A percentile compares a stretch with the other conserved stretches of the same genome.
Evolutionary conservation across 1,140 invertebrate species (phyloP).

Genomic region (Solenopsis invicta): DNA sequence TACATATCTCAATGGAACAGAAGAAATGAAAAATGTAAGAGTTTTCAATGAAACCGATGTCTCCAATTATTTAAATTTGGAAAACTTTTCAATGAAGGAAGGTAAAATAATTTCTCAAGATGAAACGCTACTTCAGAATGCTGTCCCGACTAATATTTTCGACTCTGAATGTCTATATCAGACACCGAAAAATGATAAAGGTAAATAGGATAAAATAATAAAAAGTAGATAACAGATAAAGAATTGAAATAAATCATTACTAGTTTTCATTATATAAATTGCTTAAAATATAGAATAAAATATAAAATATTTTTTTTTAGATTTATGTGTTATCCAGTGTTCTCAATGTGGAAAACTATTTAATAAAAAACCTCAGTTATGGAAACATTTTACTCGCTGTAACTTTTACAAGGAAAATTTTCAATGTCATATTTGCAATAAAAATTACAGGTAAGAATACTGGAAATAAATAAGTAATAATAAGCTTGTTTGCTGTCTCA

Average conservation of each 20-base stretch:
- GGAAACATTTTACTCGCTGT: slow-evolving; percentile 71
- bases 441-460: slow-evolving; percentile 74
- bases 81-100: background rate
- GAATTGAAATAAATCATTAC: background rate
- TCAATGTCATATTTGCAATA: slow-evolving; percentile 70
- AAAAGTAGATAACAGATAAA: background rate
- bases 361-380: slow-evolving; percentile 70
- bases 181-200: background rate
- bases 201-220: background rate
- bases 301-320: slow-evolving; percentile 59
- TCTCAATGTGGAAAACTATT: slow-evolving; percentile 71
- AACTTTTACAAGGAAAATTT: slow-evolving; percentile 49
- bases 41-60: background rate
- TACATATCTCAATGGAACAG: background rate
- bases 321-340: slow-evolving; percentile 70
- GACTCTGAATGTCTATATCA: background rate
- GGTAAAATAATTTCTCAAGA: background rate
- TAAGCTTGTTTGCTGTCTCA: background rate
- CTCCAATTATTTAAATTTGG: background rate
- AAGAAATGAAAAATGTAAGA: background rate
- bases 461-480: background rate
- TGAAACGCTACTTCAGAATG: background rate
- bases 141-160: background rate
- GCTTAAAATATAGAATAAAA: background rate
- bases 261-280: slow-evolving; percentile 6